Evolutionary conservation across 1,140 invertebrate species (phyloP).

Genomic region (Lepidurus packardi): DNA sequence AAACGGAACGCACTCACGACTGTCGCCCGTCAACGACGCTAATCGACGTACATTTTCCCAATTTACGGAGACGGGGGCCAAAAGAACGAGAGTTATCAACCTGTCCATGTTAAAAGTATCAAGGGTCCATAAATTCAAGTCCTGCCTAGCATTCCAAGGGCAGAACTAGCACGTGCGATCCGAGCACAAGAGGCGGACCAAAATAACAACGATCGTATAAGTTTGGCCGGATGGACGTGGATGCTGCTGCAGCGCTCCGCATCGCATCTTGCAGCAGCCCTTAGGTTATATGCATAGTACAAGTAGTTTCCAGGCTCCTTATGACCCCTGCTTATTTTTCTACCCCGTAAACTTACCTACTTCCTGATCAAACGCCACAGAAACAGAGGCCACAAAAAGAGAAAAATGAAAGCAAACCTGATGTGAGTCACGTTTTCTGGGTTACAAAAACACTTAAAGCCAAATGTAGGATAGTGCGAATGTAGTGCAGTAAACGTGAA

Average conservation of each 20-base stretch:
- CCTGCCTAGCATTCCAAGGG: slow-evolving; percentile 8
- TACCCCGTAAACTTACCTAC: neutral
- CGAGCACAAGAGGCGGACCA: slow-evolving; percentile 16
- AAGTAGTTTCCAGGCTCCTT: neutral
- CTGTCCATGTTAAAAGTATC: neutral
- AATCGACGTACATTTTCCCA: neutral
- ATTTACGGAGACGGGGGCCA: neutral
- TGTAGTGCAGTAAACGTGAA: no score
- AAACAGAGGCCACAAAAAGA: no score
- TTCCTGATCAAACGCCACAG: no score
- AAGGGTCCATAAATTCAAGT: neutral
- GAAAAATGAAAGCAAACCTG: no score
- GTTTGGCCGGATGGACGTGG: neutral
- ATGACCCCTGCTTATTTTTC: neutral
- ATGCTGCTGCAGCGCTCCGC: neutral
- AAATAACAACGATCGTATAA: slow-evolving; percentile 19
- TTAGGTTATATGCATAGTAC: neutral
- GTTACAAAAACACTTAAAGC: no score
- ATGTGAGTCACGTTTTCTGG: no score
- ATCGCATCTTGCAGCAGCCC: neutral
- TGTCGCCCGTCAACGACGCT: no score
- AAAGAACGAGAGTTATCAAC: neutral
- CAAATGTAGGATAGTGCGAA: no score
- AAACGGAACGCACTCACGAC: no score
- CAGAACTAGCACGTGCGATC: slow-evolving; percentile 20